phyloP scores from a whole-genome alignment of 2,888 invertebrate genomes.

The Metallyticus violacea region DNA sequence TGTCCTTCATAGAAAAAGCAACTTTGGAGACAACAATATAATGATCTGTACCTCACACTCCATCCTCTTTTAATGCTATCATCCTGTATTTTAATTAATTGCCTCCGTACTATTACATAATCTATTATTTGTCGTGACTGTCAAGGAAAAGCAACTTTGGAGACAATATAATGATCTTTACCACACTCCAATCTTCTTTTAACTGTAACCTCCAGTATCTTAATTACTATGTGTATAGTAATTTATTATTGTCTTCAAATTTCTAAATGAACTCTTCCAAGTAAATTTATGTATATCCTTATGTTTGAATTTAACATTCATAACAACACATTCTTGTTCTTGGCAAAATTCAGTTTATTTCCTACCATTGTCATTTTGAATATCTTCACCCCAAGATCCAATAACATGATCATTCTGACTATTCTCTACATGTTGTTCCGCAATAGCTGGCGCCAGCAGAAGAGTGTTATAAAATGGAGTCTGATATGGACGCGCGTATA shows the following conservation, averaged over 20 bases:
- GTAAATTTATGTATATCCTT: neutral
- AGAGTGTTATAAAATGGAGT: too few relatives aligned
- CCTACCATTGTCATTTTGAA: neutral
- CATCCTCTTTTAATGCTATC: too few relatives aligned
- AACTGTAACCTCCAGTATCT: neutral
- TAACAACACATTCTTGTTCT: slow-evolving; percentile 1
- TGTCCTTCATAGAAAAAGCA: too few relatives aligned
- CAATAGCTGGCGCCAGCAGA: too few relatives aligned
- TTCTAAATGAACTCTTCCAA: too few relatives aligned
- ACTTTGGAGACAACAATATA: too few relatives aligned
- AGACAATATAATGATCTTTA: neutral
- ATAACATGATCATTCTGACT: neutral
- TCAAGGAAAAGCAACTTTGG: neutral
- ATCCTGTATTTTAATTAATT: too few relatives aligned
- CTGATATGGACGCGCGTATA: too few relatives aligned
- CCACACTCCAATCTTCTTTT: neutral
- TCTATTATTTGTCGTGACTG: neutral
- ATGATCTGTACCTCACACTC: too few relatives aligned
- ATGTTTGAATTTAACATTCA: neutral
- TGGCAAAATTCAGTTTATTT: neutral
- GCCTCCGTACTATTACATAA: too few relatives aligned
- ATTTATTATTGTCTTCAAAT: neutral
- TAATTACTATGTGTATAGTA: neutral
- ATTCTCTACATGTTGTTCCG: too few relatives aligned
- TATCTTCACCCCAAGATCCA: neutral